phyloP scores from a whole-genome alignment of 2,113 vertebrate genomes.

The Panurus biarmicus region DNA sequence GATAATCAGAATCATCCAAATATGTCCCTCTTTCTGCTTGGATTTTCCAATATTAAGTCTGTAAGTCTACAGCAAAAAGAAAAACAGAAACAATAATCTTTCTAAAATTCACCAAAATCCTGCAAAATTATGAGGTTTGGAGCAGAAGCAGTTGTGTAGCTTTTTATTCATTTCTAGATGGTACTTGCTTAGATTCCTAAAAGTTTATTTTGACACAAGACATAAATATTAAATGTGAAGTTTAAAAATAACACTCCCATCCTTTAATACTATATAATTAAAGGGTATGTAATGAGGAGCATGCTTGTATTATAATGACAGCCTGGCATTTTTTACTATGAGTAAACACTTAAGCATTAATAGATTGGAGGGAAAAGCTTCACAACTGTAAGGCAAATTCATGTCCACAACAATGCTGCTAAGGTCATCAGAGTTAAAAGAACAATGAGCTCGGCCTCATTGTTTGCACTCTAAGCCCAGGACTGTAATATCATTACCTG shows the following conservation, averaged over 20 bases:
- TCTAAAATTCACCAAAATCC: not conserved
- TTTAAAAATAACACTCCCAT: not conserved
- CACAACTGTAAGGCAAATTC: not conserved
- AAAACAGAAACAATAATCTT: not conserved
- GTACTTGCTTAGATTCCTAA: not conserved
- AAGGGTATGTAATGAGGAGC: not conserved
- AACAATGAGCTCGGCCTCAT: not conserved
- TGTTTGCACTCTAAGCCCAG: not conserved
- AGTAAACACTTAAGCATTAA: not conserved
- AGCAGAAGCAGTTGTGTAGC: not conserved
- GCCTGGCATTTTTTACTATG: not conserved
- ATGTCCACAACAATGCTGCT: not conserved
- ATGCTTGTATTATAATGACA: not conserved
- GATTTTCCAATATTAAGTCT: not conserved
- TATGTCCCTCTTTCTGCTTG: not conserved
- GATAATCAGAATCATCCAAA: not conserved
- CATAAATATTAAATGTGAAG: not conserved
- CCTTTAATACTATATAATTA: not conserved
- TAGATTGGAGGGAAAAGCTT: not conserved
- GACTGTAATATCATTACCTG: constrained; percentile 8
- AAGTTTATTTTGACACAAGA: not conserved
- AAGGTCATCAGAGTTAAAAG: not conserved
- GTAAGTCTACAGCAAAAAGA: not conserved
- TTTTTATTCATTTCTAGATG: not conserved
- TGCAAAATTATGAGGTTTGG: not conserved